Percentiles rank a stretch among this genome's conserved stretches.
Evolutionary conservation across 2,113 vertebrate genomes (phyloP).

Genomic region (Fregata magnificens): DNA sequence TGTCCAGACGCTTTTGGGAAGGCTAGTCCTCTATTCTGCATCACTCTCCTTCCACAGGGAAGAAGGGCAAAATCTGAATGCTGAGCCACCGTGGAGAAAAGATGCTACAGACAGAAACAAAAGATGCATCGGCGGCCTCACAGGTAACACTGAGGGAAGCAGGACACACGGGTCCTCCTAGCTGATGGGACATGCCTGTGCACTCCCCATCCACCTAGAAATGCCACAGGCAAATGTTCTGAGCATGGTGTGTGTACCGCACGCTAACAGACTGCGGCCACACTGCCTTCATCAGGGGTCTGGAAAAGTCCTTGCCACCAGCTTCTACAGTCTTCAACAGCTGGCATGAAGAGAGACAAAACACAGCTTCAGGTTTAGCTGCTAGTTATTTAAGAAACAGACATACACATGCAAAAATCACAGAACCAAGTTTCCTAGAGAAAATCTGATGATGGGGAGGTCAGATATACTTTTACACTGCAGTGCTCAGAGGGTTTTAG

Average conservation of each 20-base stretch:
- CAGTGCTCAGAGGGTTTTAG: neutral
- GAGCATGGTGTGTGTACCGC: neutral
- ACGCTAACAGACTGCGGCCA: neutral
- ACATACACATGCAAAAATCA: neutral
- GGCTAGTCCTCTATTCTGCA: neutral
- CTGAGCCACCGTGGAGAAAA: neutral
- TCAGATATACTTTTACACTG: neutral
- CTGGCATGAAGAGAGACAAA: neutral
- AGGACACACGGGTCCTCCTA: neutral
- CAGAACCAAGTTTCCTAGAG: rapidly evolving
- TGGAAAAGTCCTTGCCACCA: neutral
- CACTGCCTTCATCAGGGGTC: neutral
- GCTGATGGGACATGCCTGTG: neutral
- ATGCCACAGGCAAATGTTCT: neutral
- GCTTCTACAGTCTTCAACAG: neutral
- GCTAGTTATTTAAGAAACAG: neutral
- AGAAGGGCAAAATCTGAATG: neutral
- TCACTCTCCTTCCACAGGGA: neutral
- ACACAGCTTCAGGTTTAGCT: neutral
- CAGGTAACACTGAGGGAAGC: neutral
- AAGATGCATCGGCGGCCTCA: neutral
- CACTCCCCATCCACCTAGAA: neutral
- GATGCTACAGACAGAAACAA: neutral
- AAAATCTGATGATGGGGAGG: neutral
- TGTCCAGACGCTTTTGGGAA: neutral